Evolutionary conservation across 2,888 invertebrate species (phyloP).

Genomic region (Chymomyza procnemis): DNA sequence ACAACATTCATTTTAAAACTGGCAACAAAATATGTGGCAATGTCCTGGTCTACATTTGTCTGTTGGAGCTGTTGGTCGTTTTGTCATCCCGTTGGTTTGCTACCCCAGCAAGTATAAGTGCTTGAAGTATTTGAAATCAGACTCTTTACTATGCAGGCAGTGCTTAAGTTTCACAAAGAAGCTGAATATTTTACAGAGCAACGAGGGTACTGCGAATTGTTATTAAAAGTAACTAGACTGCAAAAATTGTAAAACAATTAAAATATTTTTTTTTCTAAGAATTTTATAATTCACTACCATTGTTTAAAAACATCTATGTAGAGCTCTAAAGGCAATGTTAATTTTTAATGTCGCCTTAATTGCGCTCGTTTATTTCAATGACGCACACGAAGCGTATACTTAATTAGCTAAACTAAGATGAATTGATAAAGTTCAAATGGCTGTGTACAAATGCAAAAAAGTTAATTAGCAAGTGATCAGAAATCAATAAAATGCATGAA

Average conservation of each 20-base stretch:
- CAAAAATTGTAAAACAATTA: slow-evolving; percentile 62
- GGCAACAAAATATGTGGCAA: slow-evolving; percentile 40
- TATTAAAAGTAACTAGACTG: not conserved
- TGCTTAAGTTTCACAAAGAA: not conserved
- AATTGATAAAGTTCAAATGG: slow-evolving; percentile 5
- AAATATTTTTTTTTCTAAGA: slow-evolving; percentile 48
- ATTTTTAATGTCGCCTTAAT: not conserved
- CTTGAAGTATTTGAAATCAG: not conserved
- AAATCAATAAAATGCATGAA: not conserved
- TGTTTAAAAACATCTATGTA: slow-evolving; percentile 63
- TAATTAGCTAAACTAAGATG: not conserved
- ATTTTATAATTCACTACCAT: slow-evolving; percentile 33
- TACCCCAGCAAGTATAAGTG: not conserved
- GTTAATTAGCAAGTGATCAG: slow-evolving; percentile 56
- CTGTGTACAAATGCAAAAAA: slow-evolving; percentile 39
- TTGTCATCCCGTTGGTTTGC: not conserved
- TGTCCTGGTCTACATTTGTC: not conserved
- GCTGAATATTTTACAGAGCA: slow-evolving; percentile 26
- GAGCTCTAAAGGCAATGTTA: slow-evolving; percentile 44
- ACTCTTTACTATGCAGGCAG: not conserved
- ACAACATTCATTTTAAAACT: slow-evolving; percentile 58
- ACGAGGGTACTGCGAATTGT: too few species aligned
- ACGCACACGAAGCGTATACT: not conserved
- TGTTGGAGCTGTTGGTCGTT: not conserved
- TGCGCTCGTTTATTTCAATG: not conserved